Conservation (phyloP, 2,113 vertebrate genomes). For the Barnardius zonarius region DNA sequence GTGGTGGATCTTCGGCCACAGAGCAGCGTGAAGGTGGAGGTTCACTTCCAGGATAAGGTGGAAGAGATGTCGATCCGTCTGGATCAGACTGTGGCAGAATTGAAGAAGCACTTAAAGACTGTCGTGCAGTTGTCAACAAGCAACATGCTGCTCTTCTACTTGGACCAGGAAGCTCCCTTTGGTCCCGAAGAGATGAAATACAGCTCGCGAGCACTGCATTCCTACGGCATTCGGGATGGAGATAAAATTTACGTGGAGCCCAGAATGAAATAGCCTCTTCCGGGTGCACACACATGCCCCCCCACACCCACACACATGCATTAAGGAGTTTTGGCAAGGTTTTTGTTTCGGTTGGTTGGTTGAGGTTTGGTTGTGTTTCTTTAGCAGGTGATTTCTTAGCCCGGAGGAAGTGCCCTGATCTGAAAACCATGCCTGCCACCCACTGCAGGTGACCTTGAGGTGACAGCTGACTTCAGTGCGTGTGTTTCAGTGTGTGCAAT, state of each 20-base stretch:
- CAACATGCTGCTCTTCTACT: slow-evolving; percentile 90
- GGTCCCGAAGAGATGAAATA: slow-evolving; percentile 93
- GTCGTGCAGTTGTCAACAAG: slow-evolving; percentile 85
- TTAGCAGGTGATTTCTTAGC: slow-evolving; percentile 45
- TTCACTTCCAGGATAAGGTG: slow-evolving; percentile 88
- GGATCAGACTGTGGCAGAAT: slow-evolving; percentile 91
- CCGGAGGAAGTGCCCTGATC: slow-evolving; percentile 39
- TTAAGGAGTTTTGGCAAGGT: slow-evolving; percentile 62
- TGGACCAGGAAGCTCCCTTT: slow-evolving; percentile 85
- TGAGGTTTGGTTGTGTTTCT: slow-evolving; percentile 63
- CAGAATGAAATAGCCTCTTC: slow-evolving; percentile 80
- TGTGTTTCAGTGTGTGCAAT: slow-evolving; percentile 57
- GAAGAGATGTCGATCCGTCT: slow-evolving; percentile 86
- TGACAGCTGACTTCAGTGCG: slow-evolving; percentile 22
- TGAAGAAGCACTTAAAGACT: slow-evolving; percentile 88
- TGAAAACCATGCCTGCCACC: slow-evolving; percentile 29
- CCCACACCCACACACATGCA: slow-evolving; percentile 45
- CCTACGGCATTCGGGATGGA: slow-evolving; percentile 91
- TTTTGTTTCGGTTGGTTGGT: slow-evolving; percentile 55
- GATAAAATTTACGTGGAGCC: slow-evolving; percentile 93
- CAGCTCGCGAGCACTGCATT: slow-evolving; percentile 87
- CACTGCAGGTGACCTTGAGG: slow-evolving; percentile 44
- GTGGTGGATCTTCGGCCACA: slow-evolving; percentile 92
- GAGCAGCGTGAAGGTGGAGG: slow-evolving; percentile 84
- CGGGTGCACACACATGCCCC: neutral